Evolutionary conservation across 23 tunicate genomes (phyloP), one percentile per base, ranked within the genome.

Genomic region (Styela plicata): DNA sequence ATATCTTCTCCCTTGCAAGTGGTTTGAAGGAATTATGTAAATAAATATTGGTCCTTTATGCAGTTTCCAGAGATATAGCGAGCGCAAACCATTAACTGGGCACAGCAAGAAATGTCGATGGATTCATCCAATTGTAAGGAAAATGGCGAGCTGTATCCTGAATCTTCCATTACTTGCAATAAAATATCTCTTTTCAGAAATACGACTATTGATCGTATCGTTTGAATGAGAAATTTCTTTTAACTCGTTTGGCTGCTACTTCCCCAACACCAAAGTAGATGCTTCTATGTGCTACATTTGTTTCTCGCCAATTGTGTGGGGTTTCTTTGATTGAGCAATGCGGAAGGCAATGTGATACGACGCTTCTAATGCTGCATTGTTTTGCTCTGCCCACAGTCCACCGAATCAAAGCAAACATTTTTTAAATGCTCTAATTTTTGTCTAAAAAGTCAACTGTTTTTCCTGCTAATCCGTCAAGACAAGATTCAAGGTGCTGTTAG

Each of bases 261-360:
- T 73, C 24, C 78, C 78, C 52, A 73, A 32, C 61, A 73, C 37
- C 36, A 30, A 30, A 31, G 78, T 30, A 31, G 37, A 3, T 31
- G 37, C 25, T 30, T 24, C 31, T 10, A 24, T 27, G 31, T 10
- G 70, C 70, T 74, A 78, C 62, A 84, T 84, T 34, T 74, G 82
- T 75, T 84, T 74, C 74, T 84, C 87, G 64, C 80, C 87, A 68
- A 85, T 80, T 69, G 78, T 85, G 79, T 79, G 85, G 68, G 84
- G 78, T 69, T 79, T 79, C 62, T 85, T 85, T 23, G 86, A 30
- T 69, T 79, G 67, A 28, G 84, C 85, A 85, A 85, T 80, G 80
- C 79, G 73, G 78, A 63, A 53, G 33, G 84, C 84, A 67, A 85
- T 83, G 66, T 44, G 84, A 24, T 85, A 85, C 82, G 87, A 84